Evolutionary conservation across 2,888 invertebrate genomes (phyloP), one percentile per base, ranked within the genome.

Genomic region (Scaptomyza caliginosa): DNA sequence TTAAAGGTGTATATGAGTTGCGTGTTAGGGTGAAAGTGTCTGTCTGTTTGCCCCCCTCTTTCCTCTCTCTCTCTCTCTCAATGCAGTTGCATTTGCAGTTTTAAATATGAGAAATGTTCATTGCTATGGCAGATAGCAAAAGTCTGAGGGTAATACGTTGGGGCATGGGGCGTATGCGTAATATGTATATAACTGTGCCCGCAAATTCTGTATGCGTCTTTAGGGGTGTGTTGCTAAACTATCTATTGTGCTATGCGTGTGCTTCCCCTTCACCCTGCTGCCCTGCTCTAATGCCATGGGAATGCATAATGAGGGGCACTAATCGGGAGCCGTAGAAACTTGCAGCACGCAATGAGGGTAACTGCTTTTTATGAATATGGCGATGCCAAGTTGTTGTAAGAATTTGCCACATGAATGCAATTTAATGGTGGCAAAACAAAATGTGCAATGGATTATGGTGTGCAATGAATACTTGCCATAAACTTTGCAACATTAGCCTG

Each of bases 91-190:
- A 59, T 60, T 64, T 58, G 62, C 67, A 67, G 56, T 80, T 68
- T 76, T 80, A 67, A 63, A 77, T 77, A 80, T 80, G 76, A 76
- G 68, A 68, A 73, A 76, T 80, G 76, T 68, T 77, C 77, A 76
- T 80, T 80, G 73, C 81, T 26, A 19, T 60, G 39, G 56, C 64
- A 67, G 62, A 75, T 69, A 65, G 62, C 50, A 51, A 49, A 21
- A 26, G 55, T 39, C 50, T 40, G 36, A 17, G 16, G 26, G 38
- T 30, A 28, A 40, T 50, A 45, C 0, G n/a, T n/a, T n/a, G n/a
- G n/a, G 17, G 8, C n/a, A 8, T 57, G 28, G 50, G 40, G 68
- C 68, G 74, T 73, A 73, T 65, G 64, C 77, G 73, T 66, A 72
- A 80, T 75, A 60, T 63, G 59, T 45, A 38, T 45, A 38, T 46